Conservation (phyloP, 2,797 vertebrate species). For the Intellagama lesueurii region DNA sequence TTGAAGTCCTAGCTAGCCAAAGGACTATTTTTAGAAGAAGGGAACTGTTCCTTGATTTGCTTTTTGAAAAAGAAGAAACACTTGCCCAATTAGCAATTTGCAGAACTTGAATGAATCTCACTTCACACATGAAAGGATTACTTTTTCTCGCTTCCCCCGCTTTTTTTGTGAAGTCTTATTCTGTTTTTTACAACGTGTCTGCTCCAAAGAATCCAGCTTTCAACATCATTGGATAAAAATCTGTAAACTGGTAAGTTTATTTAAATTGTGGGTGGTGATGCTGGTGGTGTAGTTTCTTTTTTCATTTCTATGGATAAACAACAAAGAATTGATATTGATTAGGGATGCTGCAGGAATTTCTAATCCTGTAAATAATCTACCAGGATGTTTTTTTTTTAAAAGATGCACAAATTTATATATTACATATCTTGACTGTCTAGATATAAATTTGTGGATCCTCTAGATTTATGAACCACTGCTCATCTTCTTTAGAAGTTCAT, state of each 20-base stretch:
- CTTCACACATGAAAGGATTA: neutral
- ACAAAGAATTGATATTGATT: neutral
- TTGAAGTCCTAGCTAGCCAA: neutral
- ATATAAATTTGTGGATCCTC: too few species aligned
- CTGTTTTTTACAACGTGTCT: neutral
- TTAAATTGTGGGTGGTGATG: neutral
- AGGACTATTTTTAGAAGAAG: conserved; percentile 10
- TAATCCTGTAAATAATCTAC: neutral
- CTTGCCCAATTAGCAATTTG: neutral
- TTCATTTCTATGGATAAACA: neutral
- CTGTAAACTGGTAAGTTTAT: conserved; percentile 24
- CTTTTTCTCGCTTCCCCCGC: neutral
- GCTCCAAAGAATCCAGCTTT: conserved; percentile 1
- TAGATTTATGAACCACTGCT: neutral
- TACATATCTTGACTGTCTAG: neutral
- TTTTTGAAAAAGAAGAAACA: neutral
- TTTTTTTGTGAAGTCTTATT: neutral
- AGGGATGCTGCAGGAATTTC: neutral
- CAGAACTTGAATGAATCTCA: conserved; percentile 7
- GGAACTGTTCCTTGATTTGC: neutral
- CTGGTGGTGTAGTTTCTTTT: neutral
- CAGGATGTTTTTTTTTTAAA: neutral
- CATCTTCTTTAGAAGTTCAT: neutral
- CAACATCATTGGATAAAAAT: neutral
- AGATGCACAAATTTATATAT: too few species aligned